Percentiles rank a stretch among this genome's conserved stretches.
These are phyloP conservation scores for Masnerella sp. DNA, from an alignment of 2,888 invertebrate species.

Conservation along the genomic window DNA sequence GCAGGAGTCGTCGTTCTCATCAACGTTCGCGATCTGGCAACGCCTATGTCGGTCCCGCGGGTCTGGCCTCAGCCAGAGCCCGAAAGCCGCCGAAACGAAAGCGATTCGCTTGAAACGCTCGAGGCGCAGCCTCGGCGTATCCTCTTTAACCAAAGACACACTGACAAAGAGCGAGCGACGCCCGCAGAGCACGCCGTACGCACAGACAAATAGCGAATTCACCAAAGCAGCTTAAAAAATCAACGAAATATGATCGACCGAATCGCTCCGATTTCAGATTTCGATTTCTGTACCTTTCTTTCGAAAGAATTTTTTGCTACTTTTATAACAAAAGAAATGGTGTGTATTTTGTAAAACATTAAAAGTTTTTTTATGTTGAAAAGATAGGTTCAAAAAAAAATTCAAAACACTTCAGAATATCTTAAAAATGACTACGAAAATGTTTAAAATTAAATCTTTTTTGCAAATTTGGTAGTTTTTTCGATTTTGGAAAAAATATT, in stretches of 20 bases:
- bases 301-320: no score
- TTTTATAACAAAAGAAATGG: no score
- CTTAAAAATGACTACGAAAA: no score
- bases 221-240: no score
- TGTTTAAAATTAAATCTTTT: no score
- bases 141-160: slow-evolving; percentile 42
- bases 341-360: no score
- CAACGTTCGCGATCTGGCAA: slow-evolving; percentile 50
- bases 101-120: slow-evolving; percentile 57
- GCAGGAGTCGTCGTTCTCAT: slow-evolving; percentile 23
- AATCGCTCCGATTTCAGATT: slow-evolving; percentile 24
- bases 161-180: slow-evolving; percentile 25
- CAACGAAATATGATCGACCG: slow-evolving; percentile 50
- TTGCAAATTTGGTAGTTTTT: no score
- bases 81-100: slow-evolving; percentile 59
- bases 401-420: no score
- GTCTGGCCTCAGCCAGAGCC: slow-evolving; percentile 47
- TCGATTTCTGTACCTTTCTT: no score
- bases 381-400: no score
- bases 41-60: slow-evolving; percentile 50
- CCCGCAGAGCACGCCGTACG: not conserved
- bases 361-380: no score
- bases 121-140: slow-evolving; percentile 53
- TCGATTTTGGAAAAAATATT: no score
- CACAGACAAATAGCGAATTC: slow-evolving; percentile 28